Evolutionary conservation across 2,888 invertebrate species (phyloP).

Genomic region (Aphidius colemani): DNA sequence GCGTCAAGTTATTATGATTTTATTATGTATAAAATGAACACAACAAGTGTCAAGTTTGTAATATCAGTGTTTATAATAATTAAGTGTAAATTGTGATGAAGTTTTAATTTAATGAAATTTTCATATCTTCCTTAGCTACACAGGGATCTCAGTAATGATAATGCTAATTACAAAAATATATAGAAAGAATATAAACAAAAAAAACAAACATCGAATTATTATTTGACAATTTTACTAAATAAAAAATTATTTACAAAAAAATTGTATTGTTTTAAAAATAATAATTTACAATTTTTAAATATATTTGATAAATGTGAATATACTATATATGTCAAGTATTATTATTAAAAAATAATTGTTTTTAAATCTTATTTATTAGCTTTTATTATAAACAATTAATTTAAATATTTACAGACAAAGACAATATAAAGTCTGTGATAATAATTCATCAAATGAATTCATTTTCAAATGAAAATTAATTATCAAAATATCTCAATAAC

Average conservation of each 20-base stretch:
- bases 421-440: slow-evolving; percentile 24
- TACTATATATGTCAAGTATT: not conserved
- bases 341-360: not conserved
- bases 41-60: no score
- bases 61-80: no score
- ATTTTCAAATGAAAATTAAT: not conserved
- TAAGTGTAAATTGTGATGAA: no score
- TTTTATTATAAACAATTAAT: slow-evolving; percentile 1
- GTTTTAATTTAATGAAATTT: no score
- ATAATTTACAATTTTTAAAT: not conserved
- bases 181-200: no score
- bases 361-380: not conserved
- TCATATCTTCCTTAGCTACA: no score
- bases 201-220: no score
- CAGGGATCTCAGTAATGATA: no score
- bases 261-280: slow-evolving; percentile 9
- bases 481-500: not conserved
- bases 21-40: not conserved
- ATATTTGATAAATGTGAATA: not conserved
- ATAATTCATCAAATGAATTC: slow-evolving; percentile 1
- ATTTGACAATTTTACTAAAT: no score
- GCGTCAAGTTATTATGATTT: not conserved
- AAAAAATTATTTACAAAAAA: slow-evolving; percentile 39
- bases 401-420: slow-evolving; percentile 3
- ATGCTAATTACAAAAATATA: no score